Evolutionary conservation across 2,888 invertebrate genomes (phyloP).

Genomic region (Geotrupes spiniger): DNA sequence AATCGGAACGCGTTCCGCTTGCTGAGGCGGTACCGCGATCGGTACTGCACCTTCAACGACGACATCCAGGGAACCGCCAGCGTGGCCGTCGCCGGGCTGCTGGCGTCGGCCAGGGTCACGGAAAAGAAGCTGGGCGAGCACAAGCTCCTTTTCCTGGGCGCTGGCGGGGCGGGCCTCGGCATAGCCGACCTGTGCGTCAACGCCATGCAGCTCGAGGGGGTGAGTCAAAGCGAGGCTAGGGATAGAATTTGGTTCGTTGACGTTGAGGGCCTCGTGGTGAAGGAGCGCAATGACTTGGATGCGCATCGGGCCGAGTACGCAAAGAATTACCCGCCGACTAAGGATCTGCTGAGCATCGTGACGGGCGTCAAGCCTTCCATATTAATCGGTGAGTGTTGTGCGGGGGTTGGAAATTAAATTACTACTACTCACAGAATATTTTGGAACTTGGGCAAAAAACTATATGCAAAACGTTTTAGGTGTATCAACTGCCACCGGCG

Average conservation of each 20-base stretch:
- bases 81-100: constrained; percentile 90
- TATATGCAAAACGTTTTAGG: constrained; percentile 55
- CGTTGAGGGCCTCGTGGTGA: constrained; percentile 90
- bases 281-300: constrained; percentile 75
- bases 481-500: constrained; percentile 87
- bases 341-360: constrained; percentile 78
- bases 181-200: constrained; percentile 91
- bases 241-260: constrained; percentile 92
- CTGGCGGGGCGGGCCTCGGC: constrained; percentile 76
- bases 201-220: constrained; percentile 88
- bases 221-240: constrained; percentile 69
- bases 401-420: no score
- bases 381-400: constrained; percentile 83
- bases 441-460: no score
- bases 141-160: constrained; percentile 92
- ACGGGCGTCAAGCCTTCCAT: constrained; percentile 79
- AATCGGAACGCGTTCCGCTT: constrained; percentile 95
- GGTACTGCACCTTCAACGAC: constrained; percentile 96
- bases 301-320: constrained; percentile 83
- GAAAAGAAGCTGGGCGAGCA: constrained; percentile 80
- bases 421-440: no score
- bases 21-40: constrained; percentile 81
- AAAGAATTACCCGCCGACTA: constrained; percentile 70
- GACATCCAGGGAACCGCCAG: constrained; percentile 98
- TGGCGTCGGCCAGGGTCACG: constrained; percentile 84